Evolutionary conservation across 1,140 invertebrate genomes (phyloP).

Genomic region (Pachypsylla venusta): DNA sequence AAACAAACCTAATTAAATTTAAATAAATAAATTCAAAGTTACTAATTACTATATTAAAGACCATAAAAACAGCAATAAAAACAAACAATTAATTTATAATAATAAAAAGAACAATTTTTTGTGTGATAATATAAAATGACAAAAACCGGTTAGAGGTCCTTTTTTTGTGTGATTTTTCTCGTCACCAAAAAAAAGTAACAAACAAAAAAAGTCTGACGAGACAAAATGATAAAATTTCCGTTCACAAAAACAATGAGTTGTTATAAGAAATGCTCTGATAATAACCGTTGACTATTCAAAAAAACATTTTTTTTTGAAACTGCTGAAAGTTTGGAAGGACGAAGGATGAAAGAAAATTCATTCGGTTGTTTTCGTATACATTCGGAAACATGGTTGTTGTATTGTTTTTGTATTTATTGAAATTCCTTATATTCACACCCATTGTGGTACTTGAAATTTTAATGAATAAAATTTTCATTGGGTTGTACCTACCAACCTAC

Average conservation of each 20-base stretch:
- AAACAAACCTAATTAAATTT: no score
- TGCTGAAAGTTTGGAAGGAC: not conserved
- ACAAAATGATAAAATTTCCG: not conserved
- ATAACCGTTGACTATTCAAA: not conserved
- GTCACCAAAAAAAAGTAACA: not conserved
- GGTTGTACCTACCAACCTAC: not conserved
- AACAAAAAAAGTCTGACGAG: not conserved
- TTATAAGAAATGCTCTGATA: not conserved
- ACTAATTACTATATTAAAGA: no score
- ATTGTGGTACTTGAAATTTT: not conserved
- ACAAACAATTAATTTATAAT: not conserved
- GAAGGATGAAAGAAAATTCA: not conserved
- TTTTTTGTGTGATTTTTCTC: not conserved
- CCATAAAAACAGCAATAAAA: not conserved
- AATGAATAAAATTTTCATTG: not conserved
- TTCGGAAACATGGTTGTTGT: not conserved
- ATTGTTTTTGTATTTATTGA: not conserved
- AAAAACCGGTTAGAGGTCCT: slow-evolving; percentile 8
- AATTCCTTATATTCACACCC: slow-evolving; percentile 2
- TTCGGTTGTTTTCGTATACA: not conserved
- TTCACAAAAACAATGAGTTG: not conserved
- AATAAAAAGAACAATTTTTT: not conserved
- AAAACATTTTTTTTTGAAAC: slow-evolving; percentile 6
- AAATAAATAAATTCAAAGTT: no score
- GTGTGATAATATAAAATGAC: not conserved